Percentiles rank a stretch among this genome's conserved stretches.
Evolutionary conservation across 2,113 vertebrate genomes (phyloP).

Genomic region (Odobenus rosmarus): DNA sequence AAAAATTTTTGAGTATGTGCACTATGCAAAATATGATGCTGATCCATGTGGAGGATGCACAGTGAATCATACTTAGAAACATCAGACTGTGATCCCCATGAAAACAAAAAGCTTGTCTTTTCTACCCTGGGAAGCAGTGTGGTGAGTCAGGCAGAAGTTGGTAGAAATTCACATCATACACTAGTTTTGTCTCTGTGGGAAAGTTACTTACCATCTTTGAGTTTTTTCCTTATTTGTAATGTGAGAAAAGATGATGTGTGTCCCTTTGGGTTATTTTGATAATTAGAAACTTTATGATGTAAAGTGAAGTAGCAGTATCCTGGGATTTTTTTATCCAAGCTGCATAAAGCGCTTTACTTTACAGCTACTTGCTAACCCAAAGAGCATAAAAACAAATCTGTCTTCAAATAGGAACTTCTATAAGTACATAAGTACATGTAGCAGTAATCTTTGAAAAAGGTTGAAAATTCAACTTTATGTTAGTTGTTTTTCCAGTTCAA

Average conservation of each 20-base stretch:
- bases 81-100: not conserved
- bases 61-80: not conserved
- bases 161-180: not conserved
- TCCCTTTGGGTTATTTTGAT: not conserved
- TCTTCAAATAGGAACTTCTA: not conserved
- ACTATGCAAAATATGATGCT: not conserved
- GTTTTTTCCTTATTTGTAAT: not conserved
- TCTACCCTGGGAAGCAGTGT: not conserved
- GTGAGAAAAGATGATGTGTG: not conserved
- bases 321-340: not conserved
- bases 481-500: not conserved
- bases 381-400: not conserved
- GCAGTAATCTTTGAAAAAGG: not conserved
- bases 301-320: not conserved
- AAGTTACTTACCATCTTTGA: not conserved
- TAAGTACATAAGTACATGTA: not conserved
- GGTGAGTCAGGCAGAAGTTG: not conserved
- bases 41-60: not conserved
- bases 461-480: not conserved
- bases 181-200: not conserved
- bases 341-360: not conserved
- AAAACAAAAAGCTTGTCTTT: not conserved
- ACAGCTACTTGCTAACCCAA: not conserved
- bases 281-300: not conserved
- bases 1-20: not conserved